A percentile compares a stretch with the other conserved stretches of the same genome.
Conservation (phyloP, 2,113 vertebrate species). For the Gambusia affinis region DNA sequence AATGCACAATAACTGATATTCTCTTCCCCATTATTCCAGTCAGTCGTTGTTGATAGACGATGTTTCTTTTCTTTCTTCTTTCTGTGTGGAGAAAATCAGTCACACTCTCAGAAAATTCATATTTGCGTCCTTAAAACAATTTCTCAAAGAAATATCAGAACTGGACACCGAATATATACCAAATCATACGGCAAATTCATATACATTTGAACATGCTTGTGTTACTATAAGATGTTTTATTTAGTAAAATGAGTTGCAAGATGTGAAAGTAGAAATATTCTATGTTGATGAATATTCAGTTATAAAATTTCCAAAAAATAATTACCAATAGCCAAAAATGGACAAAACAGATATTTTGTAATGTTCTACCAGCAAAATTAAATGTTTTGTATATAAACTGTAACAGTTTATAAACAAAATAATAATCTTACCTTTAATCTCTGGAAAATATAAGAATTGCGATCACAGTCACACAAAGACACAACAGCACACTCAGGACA, state of each 20-base stretch:
- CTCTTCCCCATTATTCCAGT: neutral
- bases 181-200: too few species aligned
- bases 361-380: neutral
- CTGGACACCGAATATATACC: neutral
- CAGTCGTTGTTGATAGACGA: neutral
- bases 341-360: neutral
- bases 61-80: neutral
- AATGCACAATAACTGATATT: neutral
- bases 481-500: neutral
- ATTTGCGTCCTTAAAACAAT: neutral
- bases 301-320: neutral
- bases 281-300: neutral
- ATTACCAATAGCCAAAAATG: too few species aligned
- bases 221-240: neutral
- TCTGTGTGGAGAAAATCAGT: neutral
- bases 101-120: neutral
- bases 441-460: neutral
- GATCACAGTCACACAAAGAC: neutral
- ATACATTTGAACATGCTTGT: too few species aligned
- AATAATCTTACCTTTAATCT: neutral
- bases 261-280: neutral
- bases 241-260: neutral
- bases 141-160: neutral
- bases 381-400: neutral
- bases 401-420: neutral